Evolutionary conservation across 1,140 invertebrate genomes (phyloP), one percentile per base, ranked within the genome.

Genomic region (Zophobas atratus): DNA sequence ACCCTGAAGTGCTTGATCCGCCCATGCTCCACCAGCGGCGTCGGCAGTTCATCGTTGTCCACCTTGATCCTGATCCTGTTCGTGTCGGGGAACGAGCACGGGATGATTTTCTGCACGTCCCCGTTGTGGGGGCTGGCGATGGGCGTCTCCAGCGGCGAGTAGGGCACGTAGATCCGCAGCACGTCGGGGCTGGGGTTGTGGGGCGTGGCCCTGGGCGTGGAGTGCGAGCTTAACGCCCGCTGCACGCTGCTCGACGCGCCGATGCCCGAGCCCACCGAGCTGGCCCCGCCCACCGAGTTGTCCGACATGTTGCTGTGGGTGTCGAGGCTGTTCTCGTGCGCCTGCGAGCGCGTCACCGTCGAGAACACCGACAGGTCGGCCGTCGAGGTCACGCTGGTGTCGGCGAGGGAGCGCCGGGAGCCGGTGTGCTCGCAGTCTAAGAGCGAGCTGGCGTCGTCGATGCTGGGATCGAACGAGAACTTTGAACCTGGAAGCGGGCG

Each of bases 321-420:
- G 85, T 94, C 93, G 49, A 93, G 88, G 79, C 92, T 93, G 86
- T 93, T 93, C 83, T 93, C 92, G 53, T 92, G 89, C 4, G 91
- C 92, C 82, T 93, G 92, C 0, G 92, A 93, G 72, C 92, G 88
- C 1, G 92, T 93, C 4, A 90, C 88, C 77, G 92, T 93, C 41
- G 93, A 95, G 86, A 95, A 93, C 55, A 94, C 93, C 76, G 93
- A 94, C 33, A 95, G 86, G 85, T 95, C 93, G 1, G 94, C 93
- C 1, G 94, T 95, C 6, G 94, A 95, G 0, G 94, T 95, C 32
- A 94, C 92, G 71, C 93, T 94, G 1, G 94, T 96, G 80, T 94
- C 94, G 6, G 94, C 93, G 43, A 96, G 88, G 36, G 94, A 95
- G 33, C 93, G 90, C 72, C 93, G 87, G 2, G 94, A 95, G 33